phyloP scores from a whole-genome alignment of 2,888 invertebrate genomes.

The Chloroclystis v-ata region DNA sequence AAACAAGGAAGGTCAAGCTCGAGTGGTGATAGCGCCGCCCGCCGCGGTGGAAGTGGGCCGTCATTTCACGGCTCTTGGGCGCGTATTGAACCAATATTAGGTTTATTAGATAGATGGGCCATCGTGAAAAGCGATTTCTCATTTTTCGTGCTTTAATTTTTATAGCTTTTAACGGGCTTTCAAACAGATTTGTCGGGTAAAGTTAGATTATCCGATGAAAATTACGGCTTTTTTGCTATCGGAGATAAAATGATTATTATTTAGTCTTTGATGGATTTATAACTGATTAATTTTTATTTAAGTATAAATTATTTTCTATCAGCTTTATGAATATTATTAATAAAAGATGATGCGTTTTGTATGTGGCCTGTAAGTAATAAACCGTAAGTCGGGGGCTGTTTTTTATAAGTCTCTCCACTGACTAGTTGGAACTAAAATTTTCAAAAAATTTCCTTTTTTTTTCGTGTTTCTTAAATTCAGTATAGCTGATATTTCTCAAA shows the following conservation, averaged over 20 bases:
- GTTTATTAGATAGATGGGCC: conserved; percentile 74
- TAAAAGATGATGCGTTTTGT: no score
- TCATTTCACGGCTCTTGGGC: conserved; percentile 75
- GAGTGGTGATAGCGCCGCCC: conserved; percentile 41
- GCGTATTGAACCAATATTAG: conserved; percentile 75
- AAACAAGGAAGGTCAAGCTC: conserved; percentile 47
- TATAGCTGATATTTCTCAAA: no score
- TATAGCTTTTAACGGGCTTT: conserved; percentile 40
- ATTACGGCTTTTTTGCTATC: conserved; percentile 5
- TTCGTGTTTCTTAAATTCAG: no score
- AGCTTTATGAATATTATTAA: no score
- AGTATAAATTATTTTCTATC: neutral
- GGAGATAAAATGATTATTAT: neutral
- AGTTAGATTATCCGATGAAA: conserved; percentile 22
- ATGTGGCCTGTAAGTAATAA: no score
- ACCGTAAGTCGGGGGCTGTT: no score
- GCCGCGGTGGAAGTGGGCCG: conserved; percentile 42
- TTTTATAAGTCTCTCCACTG: no score
- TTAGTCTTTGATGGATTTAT: no score
- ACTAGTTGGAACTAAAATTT: no score
- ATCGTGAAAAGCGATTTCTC: conserved; percentile 62
- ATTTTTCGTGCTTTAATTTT: conserved; percentile 50
- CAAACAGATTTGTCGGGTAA: conserved; percentile 31
- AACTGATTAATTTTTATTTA: no score
- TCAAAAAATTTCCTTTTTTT: no score